These are phyloP conservation scores for Corythoichthys haematopterus DNA, from an alignment of 2,113 vertebrate genomes.

Conservation along the genomic window DNA sequence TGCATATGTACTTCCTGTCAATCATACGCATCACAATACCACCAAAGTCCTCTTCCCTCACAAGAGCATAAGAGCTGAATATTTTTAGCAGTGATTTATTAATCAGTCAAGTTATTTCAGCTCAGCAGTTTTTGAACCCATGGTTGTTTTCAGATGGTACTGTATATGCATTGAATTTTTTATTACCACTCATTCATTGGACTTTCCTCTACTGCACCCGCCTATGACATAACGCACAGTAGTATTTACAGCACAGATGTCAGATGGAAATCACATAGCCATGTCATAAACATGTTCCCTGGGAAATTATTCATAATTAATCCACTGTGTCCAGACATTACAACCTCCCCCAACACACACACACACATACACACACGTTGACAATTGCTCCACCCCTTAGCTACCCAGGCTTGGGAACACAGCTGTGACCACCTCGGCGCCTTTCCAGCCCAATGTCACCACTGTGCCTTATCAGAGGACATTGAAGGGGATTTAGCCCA, in stretches of 20 bases:
- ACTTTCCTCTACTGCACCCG: not conserved
- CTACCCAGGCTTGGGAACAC: constrained; percentile 49
- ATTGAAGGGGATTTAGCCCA: constrained; percentile 51
- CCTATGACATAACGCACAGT: not conserved
- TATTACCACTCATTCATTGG: not conserved
- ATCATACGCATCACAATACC: constrained; percentile 8
- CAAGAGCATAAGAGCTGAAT: constrained; percentile 47
- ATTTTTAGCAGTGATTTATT: constrained; percentile 45
- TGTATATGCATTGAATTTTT: not conserved
- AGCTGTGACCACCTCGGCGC: constrained; percentile 64
- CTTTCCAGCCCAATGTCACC: constrained; percentile 64
- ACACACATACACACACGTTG: constrained; percentile 24
- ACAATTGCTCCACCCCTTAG: constrained; percentile 19
- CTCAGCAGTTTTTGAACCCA: not conserved
- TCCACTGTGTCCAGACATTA: constrained; percentile 55
- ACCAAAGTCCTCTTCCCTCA: constrained; percentile 14
- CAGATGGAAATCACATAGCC: constrained; percentile 4
- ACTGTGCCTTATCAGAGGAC: constrained; percentile 57
- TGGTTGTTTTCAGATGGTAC: not conserved
- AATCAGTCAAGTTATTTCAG: constrained; percentile 45
- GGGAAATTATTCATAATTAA: constrained; percentile 72
- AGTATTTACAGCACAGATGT: not conserved
- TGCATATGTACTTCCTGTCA: constrained; percentile 8
- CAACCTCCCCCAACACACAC: constrained; percentile 15
- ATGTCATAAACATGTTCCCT: constrained; percentile 49